Conservation (phyloP, 2,113 vertebrate genomes). For the Microcebus lehilahytsara region DNA sequence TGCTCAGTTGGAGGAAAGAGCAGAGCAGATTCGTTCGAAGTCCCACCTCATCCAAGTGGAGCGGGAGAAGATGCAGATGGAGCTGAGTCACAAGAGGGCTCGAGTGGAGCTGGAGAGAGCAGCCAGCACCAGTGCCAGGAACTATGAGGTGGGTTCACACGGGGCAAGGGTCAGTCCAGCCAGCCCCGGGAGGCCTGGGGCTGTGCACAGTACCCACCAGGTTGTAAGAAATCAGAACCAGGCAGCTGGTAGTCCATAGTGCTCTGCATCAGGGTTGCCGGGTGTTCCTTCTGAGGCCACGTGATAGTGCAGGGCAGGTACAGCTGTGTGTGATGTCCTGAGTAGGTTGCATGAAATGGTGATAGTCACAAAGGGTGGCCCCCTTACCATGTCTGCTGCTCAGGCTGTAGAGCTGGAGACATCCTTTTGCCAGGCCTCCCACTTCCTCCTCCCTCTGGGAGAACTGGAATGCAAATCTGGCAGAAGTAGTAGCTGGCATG, state of each 20-base stretch:
- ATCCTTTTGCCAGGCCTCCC: background rate
- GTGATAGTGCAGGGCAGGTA: constrained; percentile 42
- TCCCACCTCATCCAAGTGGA: constrained; percentile 92
- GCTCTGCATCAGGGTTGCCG: background rate
- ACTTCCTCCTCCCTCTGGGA: background rate
- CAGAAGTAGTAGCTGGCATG: background rate
- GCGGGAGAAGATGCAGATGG: constrained; percentile 97
- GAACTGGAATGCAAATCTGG: background rate
- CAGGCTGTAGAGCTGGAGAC: background rate
- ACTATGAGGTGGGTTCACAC: constrained; percentile 88
- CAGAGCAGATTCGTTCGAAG: constrained; percentile 89
- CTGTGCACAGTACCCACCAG: fast-evolving
- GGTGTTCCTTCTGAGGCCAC: constrained; percentile 2
- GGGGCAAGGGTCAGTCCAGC: fast-evolving
- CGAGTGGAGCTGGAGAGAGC: constrained; percentile 94
- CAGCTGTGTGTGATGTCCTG: constrained; percentile 4
- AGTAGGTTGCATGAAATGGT: constrained; percentile 50
- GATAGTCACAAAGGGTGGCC: background rate
- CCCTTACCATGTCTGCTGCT: fast-evolving
- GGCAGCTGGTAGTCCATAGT: background rate
- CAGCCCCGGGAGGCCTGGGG: background rate
- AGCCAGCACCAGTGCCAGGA: constrained; percentile 88
- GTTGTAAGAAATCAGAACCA: fast-evolving
- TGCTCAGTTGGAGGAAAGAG: constrained; percentile 91
- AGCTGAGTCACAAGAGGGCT: constrained; percentile 95